Evolutionary conservation across 2,888 invertebrate genomes (phyloP), one percentile per base, ranked within the genome.

Genomic region (Pammene fasciana): DNA sequence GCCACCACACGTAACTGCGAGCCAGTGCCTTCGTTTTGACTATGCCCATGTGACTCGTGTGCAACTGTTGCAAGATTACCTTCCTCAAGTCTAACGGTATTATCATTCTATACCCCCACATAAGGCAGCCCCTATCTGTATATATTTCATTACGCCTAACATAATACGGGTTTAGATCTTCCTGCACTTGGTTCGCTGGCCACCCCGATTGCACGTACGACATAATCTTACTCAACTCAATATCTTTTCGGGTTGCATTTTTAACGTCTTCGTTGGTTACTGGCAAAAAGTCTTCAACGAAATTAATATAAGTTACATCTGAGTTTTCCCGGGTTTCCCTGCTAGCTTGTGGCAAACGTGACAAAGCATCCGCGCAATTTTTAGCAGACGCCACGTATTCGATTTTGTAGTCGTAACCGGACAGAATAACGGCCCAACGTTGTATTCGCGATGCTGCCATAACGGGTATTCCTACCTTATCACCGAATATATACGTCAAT

Each of bases 391-490:
- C 1, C 0, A 73, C 70, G 54, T 72, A 73, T 41, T 74, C 72
- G 0, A 75, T 74, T 13, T 72, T 60, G 54, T 71, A 74, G 11
- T 54, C 54, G 46, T 74, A 73, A 0, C 70, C 74, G 0, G 73
- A 61, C 11, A 74, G 54, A n/a, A 68, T 10, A 0, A 72, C 52
- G 0, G 72, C 72, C 68, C 67, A 74, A 0, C 70, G 43, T 26
- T 72, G 72, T 36, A 71, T n/a, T 1, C 71, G 64, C 3, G 65
- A 70, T 5, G 72, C 71, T 5, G 71, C 72, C 70, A 70, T 74
- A 52, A 52, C 18, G n/a, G n/a, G n/a, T n/a, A n/a, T n/a, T n/a
- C n/a, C n/a, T n/a, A n/a, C n/a, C n/a, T n/a, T n/a, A n/a, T n/a
- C n/a, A n/a, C n/a, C n/a, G n/a, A n/a, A n/a, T n/a, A n/a, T n/a